phyloP scores from a whole-genome alignment of 1,140 invertebrate genomes.

The Drosophila malerkotliana region DNA sequence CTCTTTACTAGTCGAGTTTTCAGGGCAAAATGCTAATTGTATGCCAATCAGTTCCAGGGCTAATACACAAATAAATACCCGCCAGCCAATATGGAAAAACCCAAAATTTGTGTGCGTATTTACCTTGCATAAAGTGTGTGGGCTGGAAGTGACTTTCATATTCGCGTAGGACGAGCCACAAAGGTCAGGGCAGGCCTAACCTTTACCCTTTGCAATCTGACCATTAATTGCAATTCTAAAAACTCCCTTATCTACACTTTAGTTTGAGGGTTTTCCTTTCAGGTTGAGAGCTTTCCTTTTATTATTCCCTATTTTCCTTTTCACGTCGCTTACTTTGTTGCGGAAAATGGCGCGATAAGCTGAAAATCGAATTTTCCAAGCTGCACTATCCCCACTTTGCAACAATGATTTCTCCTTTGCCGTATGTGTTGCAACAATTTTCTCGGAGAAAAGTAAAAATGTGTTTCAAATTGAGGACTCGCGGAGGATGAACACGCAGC shows the following conservation, averaged over 20 bases:
- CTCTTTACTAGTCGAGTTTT: conserved; percentile 31
- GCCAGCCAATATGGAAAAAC: conserved; percentile 2
- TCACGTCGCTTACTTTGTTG: conserved; percentile 68
- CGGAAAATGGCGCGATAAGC: conserved; percentile 48
- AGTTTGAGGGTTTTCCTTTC: not conserved
- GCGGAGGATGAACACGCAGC: conserved; percentile 1
- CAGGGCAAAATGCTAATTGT: conserved; percentile 41
- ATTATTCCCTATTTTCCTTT: not conserved
- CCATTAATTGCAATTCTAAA: not conserved
- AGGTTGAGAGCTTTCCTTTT: conserved; percentile 9
- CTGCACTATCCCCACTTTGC: conserved; percentile 20
- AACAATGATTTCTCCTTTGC: conserved; percentile 16
- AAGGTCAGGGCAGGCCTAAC: conserved; percentile 10
- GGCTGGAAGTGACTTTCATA: not conserved
- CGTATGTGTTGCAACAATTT: conserved; percentile 11
- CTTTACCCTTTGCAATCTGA: conserved; percentile 1
- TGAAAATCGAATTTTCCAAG: conserved; percentile 47
- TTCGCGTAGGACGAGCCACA: conserved; percentile 4
- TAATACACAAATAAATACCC: conserved; percentile 1
- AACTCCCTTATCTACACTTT: not conserved
- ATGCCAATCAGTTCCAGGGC: conserved; percentile 16
- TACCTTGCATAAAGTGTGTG: conserved; percentile 2
- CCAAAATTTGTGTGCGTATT: not conserved
- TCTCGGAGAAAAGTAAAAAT: not conserved
- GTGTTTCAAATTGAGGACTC: conserved; percentile 1